Conservation (phyloP, 2,888 invertebrate genomes). For the Torymus tubicola region DNA sequence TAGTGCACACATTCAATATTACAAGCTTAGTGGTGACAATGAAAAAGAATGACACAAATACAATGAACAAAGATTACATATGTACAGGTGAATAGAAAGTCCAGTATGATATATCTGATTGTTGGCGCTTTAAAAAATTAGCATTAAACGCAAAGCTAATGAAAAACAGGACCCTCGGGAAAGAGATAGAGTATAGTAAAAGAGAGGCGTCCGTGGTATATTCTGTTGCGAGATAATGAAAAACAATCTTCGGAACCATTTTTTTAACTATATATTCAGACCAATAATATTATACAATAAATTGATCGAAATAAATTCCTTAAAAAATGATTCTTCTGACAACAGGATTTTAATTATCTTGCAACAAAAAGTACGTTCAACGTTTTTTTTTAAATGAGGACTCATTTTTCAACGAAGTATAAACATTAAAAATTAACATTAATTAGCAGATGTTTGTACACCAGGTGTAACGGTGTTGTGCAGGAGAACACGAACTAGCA, state of each 20-base stretch:
- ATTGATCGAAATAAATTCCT: too few relatives aligned
- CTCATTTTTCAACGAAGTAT: too few relatives aligned
- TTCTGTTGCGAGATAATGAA: too few relatives aligned
- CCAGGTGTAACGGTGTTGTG: background rate
- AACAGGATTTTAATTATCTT: too few relatives aligned
- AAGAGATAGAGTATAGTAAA: background rate
- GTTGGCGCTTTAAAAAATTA: constrained; percentile 13
- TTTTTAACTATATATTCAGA: too few relatives aligned
- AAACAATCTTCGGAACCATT: too few relatives aligned
- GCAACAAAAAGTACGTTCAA: constrained; percentile 10
- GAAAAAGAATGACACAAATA: constrained; percentile 39
- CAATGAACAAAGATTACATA: constrained; percentile 50
- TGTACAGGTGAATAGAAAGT: constrained; percentile 44
- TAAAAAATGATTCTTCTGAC: too few relatives aligned
- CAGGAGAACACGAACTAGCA: constrained; percentile 8
- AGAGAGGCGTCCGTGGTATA: too few relatives aligned
- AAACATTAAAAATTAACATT: too few relatives aligned
- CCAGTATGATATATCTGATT: constrained; percentile 11
- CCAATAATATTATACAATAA: too few relatives aligned
- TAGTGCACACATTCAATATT: constrained; percentile 46
- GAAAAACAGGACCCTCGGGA: constrained; percentile 8
- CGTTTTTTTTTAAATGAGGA: background rate
- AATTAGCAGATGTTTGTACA: too few relatives aligned
- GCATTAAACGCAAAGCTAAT: constrained; percentile 13
- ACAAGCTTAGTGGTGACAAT: constrained; percentile 31